Evolutionary conservation across 1,140 invertebrate species (phyloP), one percentile per base, ranked within the genome.

Genomic region (Mylabris phalerata): DNA sequence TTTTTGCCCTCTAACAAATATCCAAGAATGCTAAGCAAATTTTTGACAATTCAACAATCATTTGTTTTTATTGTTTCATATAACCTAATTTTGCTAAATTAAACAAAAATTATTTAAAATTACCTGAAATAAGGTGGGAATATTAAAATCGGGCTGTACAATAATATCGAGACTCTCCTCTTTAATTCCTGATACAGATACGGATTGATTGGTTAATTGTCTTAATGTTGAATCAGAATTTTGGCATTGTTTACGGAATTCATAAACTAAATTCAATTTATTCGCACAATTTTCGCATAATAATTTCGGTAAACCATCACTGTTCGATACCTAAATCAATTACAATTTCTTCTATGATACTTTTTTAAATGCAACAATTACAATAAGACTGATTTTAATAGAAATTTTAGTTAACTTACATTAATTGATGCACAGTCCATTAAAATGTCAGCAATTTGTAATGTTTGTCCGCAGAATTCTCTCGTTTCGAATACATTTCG

Each of bases 391-490:
- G 19, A 19, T 19, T 1, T 41, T 24, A 40, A 41, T 9, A 3
- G 4, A 48, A 57, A 24, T 27, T 11, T 52, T 44, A 54, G 48
- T 43, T 38, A 40, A 42, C 68, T 75, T 72, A 81, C 80, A 69
- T 80, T 76, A 42, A 82, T 71, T 49, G 76, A 73, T 25, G 79
- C 73, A 67, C 80, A 82, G 66, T 79, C 79, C 79, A 81, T 81
- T 54, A 79, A 75, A 77, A 80, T 80, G 64, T 80, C 78, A 13
- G 79, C 76, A 26, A 81, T 69, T 66, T 79, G 78, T 25, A 79
- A 61, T 49, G 74, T 46, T 50, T 67, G 54, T 7, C 48, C 57
- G 10, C 44, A 55, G 32, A 55, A 49, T 42, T 55, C 58, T 63
- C 66, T 71, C 11, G 50, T 49, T 47, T 72, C 69, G 61, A 72